phyloP scores from a whole-genome alignment of 2,888 invertebrate species.

The Anthophora plumipes region DNA sequence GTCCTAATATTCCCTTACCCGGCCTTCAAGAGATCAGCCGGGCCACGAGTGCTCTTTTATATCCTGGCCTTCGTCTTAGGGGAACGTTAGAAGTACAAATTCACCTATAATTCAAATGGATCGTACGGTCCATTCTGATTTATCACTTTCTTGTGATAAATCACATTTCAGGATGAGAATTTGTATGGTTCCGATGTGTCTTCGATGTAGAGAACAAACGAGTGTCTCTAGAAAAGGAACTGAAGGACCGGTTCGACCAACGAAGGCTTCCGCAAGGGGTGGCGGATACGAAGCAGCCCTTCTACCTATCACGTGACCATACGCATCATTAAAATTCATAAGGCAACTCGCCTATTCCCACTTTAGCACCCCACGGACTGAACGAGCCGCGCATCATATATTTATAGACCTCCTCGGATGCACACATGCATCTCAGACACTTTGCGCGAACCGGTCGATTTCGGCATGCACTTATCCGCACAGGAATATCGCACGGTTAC shows the following conservation, averaged over 20 bases:
- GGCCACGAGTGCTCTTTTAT: too few species aligned
- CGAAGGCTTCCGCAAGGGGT: slow-evolving; percentile 29
- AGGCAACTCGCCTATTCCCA: slow-evolving; percentile 73
- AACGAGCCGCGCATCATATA: slow-evolving; percentile 71
- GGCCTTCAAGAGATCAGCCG: too few species aligned
- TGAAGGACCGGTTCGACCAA: slow-evolving; percentile 57
- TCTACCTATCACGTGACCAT: slow-evolving; percentile 75
- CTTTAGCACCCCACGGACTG: slow-evolving; percentile 65
- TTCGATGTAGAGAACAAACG: background rate
- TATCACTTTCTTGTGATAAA: too few species aligned
- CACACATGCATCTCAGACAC: slow-evolving; percentile 49
- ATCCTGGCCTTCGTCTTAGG: too few species aligned
- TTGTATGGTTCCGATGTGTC: background rate
- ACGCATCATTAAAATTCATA: slow-evolving; percentile 80
- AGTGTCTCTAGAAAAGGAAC: slow-evolving; percentile 15
- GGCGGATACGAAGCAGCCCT: slow-evolving; percentile 63
- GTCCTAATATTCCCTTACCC: too few species aligned
- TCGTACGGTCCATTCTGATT: too few species aligned
- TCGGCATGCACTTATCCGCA: slow-evolving; percentile 27
- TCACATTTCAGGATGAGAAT: too few species aligned
- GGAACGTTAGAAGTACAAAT: too few species aligned
- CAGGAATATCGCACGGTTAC: slow-evolving; percentile 5
- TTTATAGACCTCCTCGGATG: slow-evolving; percentile 71
- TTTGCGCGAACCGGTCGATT: slow-evolving; percentile 35
- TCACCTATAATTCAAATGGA: too few species aligned